A percentile compares a stretch with the other conserved stretches of the same genome.
These are phyloP conservation scores for Mus musculus DNA, from an alignment of 2,113 vertebrate genomes.

Conservation along the genomic window DNA sequence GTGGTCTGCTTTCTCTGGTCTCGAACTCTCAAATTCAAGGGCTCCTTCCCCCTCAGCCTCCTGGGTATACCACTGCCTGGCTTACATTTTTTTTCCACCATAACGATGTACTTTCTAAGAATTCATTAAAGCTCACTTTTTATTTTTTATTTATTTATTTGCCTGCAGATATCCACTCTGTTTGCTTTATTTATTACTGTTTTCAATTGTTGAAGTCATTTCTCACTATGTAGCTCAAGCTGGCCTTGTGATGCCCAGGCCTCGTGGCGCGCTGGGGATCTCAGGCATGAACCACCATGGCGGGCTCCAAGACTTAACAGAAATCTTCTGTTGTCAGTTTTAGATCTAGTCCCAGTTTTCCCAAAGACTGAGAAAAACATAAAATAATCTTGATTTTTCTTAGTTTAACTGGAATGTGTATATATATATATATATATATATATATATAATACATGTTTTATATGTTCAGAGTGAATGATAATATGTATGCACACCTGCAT, in stretches of 20 bases:
- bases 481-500: neutral
- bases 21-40: neutral
- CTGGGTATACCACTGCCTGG: neutral
- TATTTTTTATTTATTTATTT: neutral
- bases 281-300: neutral
- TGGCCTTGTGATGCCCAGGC: neutral
- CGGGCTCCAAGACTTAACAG: neutral
- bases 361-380: neutral
- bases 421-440: neutral
- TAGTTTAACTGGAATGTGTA: neutral
- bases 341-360: slow-evolving; percentile 15
- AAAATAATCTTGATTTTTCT: neutral
- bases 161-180: neutral
- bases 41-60: neutral
- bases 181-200: neutral
- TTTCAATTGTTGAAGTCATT: neutral
- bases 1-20: neutral
- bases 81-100: neutral
- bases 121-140: neutral
- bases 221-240: neutral
- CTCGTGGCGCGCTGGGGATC: neutral
- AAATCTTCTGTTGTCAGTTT: slow-evolving; percentile 12
- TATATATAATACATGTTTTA: neutral
- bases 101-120: neutral
- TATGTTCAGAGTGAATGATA: neutral